These are phyloP conservation scores for Aplodontia rufa DNA, from an alignment of 2,113 vertebrate genomes.

Conservation along the genomic window DNA sequence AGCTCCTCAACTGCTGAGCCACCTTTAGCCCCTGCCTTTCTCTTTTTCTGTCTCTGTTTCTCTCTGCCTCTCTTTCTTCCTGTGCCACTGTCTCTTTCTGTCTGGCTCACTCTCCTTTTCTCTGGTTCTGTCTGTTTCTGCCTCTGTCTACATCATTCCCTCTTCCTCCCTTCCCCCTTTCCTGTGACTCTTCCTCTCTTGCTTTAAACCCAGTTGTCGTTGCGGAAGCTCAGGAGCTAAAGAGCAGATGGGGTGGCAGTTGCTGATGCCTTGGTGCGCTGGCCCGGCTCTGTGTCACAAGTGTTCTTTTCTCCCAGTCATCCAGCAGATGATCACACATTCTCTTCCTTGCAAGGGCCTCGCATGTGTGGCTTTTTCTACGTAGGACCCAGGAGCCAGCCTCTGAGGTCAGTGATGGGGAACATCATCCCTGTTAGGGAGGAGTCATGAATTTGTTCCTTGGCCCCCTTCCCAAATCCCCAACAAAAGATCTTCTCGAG, in stretches of 20 bases:
- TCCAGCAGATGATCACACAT: neutral
- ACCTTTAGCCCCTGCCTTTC: too few species aligned
- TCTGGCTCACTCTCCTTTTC: too few species aligned
- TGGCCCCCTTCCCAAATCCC: neutral
- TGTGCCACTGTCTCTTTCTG: fast-evolving
- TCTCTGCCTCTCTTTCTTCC: neutral
- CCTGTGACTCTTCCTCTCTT: neutral
- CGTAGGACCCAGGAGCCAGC: neutral
- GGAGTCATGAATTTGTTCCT: fast-evolving
- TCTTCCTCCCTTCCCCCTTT: too few species aligned
- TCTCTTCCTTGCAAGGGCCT: neutral
- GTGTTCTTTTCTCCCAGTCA: neutral
- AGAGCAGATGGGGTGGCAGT: neutral
- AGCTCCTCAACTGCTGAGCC: too few species aligned
- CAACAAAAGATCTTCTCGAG: neutral
- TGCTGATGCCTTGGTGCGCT: fast-evolving
- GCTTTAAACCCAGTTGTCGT: neutral
- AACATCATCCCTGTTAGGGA: neutral
- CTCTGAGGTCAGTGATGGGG: neutral
- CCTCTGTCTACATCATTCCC: neutral
- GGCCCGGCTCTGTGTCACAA: neutral
- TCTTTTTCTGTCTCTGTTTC: too few species aligned
- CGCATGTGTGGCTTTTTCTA: neutral
- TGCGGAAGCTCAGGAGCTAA: neutral
- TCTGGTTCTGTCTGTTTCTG: neutral